Base-by-base conservation (phyloP, 2,113 vertebrate species). In the Todiramphus saurophagus region DNA sequence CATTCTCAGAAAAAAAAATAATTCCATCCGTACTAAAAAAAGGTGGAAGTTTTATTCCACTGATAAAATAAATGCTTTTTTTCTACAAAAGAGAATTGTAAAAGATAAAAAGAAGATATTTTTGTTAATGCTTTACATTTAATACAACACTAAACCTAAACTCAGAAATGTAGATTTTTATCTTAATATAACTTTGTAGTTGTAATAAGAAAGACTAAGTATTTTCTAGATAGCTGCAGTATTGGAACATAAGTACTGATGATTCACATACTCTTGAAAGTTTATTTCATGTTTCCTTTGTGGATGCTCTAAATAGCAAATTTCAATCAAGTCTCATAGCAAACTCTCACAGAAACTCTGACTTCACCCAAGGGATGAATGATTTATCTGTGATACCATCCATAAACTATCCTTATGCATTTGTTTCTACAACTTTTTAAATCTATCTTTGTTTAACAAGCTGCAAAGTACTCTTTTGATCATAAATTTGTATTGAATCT, bases 231-330 rank as follows among this genome's bases (percentile, higher is more conserved):
- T 35, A 94, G 50, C 33, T 92, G n/a, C n/a, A 84, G 37, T 48
- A 67, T 2, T 33, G n/a, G 31, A 90, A 75, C 4, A 6, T 81
- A 94, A 24, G 24, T 94, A 77, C 15, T 94, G 84, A 93, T 93
- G 91, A 97, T 51, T 95, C 87, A 88, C 17, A 75, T 31, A 55
- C 33, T 86, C 72, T n/a, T 74, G 25, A 35, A 80, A 67, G 18
- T 31, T 87, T 88, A 94, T 90, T 81, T 87, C 72, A 35, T 33
- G 5, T 69, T 96, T 95, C 66, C 86, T 96, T 92, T 96, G 95
- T 70, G 78, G 77, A 28, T 89, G 23, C 21, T 94, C 55, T 94
- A 94, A 94, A 88, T 18, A 83, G 43, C 14, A 90, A 90, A 91
- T 70, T 86, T 83, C 53, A 68, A 20, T 75, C 62, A 87, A 82